These are phyloP conservation scores for Acanthosepion lycidas DNA, from an alignment of 2,888 invertebrate genomes.

Conservation along the genomic window DNA sequence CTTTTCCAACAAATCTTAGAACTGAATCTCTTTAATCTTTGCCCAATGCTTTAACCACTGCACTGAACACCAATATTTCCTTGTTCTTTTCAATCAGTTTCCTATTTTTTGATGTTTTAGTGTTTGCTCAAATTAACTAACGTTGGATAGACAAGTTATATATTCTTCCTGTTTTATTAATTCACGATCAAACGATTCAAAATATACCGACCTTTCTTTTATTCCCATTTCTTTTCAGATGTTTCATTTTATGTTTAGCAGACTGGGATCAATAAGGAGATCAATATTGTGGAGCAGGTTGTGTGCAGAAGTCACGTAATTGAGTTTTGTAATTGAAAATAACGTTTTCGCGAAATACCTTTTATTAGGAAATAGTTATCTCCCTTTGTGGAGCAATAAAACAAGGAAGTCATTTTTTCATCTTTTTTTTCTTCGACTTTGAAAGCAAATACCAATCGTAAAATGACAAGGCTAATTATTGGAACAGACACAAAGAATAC, in stretches of 20 bases:
- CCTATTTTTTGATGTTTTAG: neutral
- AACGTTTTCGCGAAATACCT: neutral
- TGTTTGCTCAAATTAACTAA: neutral
- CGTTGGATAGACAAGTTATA: neutral
- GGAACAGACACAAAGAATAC: neutral
- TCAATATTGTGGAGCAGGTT: neutral
- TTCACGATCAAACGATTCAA: neutral
- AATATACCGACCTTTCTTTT: neutral
- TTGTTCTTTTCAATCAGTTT: neutral
- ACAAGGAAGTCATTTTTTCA: neutral
- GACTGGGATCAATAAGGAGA: neutral
- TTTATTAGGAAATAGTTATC: neutral
- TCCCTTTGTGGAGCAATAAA: neutral
- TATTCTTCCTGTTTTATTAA: neutral
- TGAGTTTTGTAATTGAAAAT: constrained; percentile 11
- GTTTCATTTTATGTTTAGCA: neutral
- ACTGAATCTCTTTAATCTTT: no score
- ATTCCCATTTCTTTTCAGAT: neutral
- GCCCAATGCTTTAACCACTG: no score
- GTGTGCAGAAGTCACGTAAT: constrained; percentile 6
- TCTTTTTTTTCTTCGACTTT: neutral
- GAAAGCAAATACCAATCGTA: neutral
- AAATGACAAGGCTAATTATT: neutral
- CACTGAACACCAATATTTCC: neutral
- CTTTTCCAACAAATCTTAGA: no score